Percentiles rank a stretch among this genome's conserved stretches.
These are phyloP conservation scores for Rhabdophis nuchalis DNA, from an alignment of 2,797 vertebrate species.

Conservation along the genomic window DNA sequence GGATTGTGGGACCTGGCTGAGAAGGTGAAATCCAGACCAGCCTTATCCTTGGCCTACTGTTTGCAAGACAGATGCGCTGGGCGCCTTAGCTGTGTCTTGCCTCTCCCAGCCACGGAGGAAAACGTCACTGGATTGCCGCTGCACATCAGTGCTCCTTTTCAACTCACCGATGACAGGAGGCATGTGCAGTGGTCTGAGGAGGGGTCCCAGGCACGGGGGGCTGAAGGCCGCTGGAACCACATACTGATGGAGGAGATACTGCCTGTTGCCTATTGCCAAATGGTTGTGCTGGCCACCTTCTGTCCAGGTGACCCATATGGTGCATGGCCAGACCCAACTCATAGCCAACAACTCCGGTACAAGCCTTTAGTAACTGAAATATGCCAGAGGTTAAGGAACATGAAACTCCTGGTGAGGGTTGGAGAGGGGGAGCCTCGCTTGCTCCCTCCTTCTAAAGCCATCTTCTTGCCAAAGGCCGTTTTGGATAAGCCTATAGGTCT, in stretches of 20 bases:
- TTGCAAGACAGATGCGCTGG: constrained; percentile 62
- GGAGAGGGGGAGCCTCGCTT: constrained; percentile 41
- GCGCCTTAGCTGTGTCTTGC: constrained; percentile 81
- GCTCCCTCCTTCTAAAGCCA: constrained; percentile 67
- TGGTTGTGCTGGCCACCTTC: constrained; percentile 56
- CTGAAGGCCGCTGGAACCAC: constrained; percentile 81
- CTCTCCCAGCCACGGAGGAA: constrained; percentile 82
- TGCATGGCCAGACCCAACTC: constrained; percentile 75
- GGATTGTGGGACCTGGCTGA: constrained; percentile 69
- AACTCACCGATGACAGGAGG: constrained; percentile 82
- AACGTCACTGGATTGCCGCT: constrained; percentile 77
- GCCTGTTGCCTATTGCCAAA: constrained; percentile 74
- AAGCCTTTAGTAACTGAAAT: constrained; percentile 61
- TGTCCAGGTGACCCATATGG: constrained; percentile 48
- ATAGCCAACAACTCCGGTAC: constrained; percentile 68
- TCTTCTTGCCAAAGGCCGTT: constrained; percentile 64
- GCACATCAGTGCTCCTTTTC: constrained; percentile 79
- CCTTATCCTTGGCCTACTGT: constrained; percentile 77
- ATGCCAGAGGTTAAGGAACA: constrained; percentile 63
- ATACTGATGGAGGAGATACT: constrained; percentile 76
- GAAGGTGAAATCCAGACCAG: constrained; percentile 73
- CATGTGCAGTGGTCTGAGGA: constrained; percentile 83
- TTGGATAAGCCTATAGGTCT: constrained; percentile 37
- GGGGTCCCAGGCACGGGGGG: constrained; percentile 72
- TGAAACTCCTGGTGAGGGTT: constrained; percentile 70